phyloP scores from a whole-genome alignment of 2,888 invertebrate species.

The Achlya flavicornis region DNA sequence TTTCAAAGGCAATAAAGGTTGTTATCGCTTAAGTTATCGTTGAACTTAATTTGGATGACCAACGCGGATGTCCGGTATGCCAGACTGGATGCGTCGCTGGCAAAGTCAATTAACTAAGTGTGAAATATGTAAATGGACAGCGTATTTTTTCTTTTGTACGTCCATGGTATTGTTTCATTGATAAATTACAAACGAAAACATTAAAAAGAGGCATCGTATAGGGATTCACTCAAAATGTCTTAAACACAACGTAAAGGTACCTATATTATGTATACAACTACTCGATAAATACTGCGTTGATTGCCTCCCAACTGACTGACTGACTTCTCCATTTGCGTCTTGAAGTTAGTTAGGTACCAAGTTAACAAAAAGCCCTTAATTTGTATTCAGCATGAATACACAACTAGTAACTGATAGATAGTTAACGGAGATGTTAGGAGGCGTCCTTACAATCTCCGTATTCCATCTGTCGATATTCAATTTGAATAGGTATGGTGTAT shows the following conservation, averaged over 20 bases:
- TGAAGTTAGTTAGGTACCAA: not conserved
- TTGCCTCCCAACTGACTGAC: not conserved
- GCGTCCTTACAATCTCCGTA: conserved; percentile 16
- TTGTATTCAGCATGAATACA: conserved; percentile 20
- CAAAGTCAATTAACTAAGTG: conserved; percentile 65
- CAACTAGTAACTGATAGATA: conserved; percentile 17
- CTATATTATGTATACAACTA: too few species aligned
- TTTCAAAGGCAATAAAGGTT: conserved; percentile 6
- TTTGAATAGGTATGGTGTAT: not conserved
- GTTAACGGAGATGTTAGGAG: conserved; percentile 20
- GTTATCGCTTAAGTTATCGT: conserved; percentile 17
- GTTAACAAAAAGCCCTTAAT: conserved; percentile 21
- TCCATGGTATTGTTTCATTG: conserved; percentile 1
- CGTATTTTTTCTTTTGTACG: conserved; percentile 26
- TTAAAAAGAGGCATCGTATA: not conserved
- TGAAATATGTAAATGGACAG: conserved; percentile 66
- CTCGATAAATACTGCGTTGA: not conserved
- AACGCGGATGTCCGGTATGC: conserved; percentile 31
- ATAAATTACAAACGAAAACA: not conserved
- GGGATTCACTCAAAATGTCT: not conserved
- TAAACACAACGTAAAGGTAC: not conserved
- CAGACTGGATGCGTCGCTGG: conserved; percentile 41
- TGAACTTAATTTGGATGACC: conserved; percentile 25
- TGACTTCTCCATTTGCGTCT: not conserved
- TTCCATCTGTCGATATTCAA: conserved; percentile 9